A percentile compares a stretch with the other conserved stretches of the same genome.
phyloP scores from a whole-genome alignment of 2,113 vertebrate species.

The Ornithorhynchus anatinus region DNA sequence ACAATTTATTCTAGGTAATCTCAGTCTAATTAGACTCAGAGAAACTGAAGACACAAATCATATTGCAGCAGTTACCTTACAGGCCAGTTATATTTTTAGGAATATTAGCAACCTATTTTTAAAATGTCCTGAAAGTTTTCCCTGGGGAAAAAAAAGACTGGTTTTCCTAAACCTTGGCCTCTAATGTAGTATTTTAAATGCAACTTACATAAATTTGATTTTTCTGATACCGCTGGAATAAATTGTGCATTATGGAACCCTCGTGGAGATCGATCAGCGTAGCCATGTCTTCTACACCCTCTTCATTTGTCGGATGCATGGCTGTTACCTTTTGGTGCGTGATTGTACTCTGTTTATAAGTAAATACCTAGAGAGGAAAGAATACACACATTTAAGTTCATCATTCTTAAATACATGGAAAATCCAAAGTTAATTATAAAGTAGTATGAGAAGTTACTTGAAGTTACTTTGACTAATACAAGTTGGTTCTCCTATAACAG shows the following conservation, averaged over 20 bases:
- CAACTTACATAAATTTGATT: slow-evolving; percentile 91
- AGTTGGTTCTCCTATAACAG: too few relatives aligned
- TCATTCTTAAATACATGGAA: too few relatives aligned
- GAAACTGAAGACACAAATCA: too few relatives aligned
- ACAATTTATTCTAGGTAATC: too few relatives aligned
- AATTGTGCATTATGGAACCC: slow-evolving; percentile 94
- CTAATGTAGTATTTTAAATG: not conserved
- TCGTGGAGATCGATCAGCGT: slow-evolving; percentile 88
- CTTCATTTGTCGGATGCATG: slow-evolving; percentile 80
- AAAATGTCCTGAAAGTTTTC: not conserved
- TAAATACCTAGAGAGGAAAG: slow-evolving; percentile 82
- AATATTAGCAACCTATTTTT: not conserved
- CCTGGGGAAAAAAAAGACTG: not conserved
- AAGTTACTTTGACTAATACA: too few relatives aligned
- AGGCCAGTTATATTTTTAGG: not conserved
- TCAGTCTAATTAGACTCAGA: too few relatives aligned
- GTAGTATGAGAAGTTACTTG: too few relatives aligned
- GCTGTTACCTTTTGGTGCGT: slow-evolving; percentile 87
- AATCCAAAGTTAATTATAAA: too few relatives aligned
- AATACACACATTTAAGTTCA: not conserved
- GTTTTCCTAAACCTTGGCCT: not conserved
- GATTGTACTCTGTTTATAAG: slow-evolving; percentile 92
- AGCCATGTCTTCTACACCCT: slow-evolving; percentile 93
- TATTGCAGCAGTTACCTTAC: too few relatives aligned
- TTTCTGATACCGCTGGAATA: slow-evolving; percentile 87